A percentile compares a stretch with the other conserved stretches of the same genome.
phyloP scores from a whole-genome alignment of 1,140 invertebrate species.

The Calliphora vicina region DNA sequence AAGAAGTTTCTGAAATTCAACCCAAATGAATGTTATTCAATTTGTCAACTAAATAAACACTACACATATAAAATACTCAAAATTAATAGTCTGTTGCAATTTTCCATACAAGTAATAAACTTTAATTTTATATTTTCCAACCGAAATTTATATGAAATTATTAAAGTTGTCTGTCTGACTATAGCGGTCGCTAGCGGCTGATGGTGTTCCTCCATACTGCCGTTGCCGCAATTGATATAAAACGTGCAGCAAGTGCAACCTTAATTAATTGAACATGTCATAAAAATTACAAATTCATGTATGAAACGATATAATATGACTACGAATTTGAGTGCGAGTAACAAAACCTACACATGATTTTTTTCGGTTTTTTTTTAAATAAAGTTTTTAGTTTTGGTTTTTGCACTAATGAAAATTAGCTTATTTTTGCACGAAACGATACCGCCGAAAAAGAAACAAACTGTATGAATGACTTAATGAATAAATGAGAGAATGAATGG shows the following conservation, averaged over 20 bases:
- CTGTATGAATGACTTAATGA: not conserved
- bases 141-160: no score
- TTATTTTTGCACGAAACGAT: not conserved
- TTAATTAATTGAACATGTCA: conserved; percentile 34
- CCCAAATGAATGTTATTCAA: no score
- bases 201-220: not conserved
- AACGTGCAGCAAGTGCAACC: not conserved
- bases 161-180: not conserved
- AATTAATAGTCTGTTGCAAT: no score
- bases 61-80: no score
- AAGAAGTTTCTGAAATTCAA: no score
- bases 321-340: no score
- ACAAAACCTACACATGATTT: not conserved
- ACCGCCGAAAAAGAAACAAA: not conserved
- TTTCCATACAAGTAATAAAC: no score
- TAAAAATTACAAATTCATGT: conserved; percentile 30
- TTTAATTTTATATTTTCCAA: no score
- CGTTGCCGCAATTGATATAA: not conserved
- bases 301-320: not conserved
- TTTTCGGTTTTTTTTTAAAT: no score
- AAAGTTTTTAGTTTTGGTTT: no score
- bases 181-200: not conserved
- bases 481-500: not conserved
- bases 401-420: no score
- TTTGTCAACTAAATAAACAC: no score